Evolutionary conservation across 2,797 vertebrate genomes (phyloP).

Genomic region (Melanotaenia nigrans): DNA sequence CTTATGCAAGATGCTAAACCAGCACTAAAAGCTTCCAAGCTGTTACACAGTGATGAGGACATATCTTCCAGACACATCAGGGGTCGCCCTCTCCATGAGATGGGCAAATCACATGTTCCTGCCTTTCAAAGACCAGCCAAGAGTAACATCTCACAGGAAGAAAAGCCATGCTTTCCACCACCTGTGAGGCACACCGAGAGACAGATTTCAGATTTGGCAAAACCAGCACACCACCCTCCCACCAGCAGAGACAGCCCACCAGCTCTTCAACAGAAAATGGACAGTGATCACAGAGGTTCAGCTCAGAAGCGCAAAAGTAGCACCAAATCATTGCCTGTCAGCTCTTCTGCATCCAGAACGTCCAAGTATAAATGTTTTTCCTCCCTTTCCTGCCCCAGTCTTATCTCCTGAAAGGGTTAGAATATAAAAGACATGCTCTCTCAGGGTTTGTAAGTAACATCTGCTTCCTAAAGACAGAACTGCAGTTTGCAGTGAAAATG

Average conservation of each 20-base stretch:
- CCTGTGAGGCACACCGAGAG: not conserved
- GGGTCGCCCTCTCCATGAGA: constrained; percentile 65
- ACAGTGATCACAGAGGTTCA: constrained; percentile 74
- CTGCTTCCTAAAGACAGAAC: constrained; percentile 73
- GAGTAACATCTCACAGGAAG: constrained; percentile 61
- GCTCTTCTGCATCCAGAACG: constrained; percentile 62
- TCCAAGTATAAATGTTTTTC: constrained; percentile 77
- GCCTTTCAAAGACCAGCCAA: constrained; percentile 69
- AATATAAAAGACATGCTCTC: constrained; percentile 57
- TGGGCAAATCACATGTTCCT: constrained; percentile 57
- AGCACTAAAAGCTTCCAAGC: constrained; percentile 34
- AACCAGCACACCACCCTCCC: constrained; percentile 45
- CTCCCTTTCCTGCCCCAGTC: constrained; percentile 67
- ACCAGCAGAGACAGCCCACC: constrained; percentile 36
- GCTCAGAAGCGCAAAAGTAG: constrained; percentile 84
- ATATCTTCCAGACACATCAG: constrained; percentile 52
- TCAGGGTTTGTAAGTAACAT: constrained; percentile 81
- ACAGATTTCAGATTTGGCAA: constrained; percentile 32
- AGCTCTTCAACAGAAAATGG: constrained; percentile 65
- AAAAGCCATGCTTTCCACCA: constrained; percentile 57
- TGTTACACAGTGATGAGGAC: constrained; percentile 32
- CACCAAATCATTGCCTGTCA: constrained; percentile 22
- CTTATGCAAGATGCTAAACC: constrained; percentile 33
- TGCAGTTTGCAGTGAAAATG: not conserved
- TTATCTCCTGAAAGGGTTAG: constrained; percentile 82